These are phyloP conservation scores for Nycticorax nycticorax DNA, from an alignment of 2,113 vertebrate species.

Conservation along the genomic window DNA sequence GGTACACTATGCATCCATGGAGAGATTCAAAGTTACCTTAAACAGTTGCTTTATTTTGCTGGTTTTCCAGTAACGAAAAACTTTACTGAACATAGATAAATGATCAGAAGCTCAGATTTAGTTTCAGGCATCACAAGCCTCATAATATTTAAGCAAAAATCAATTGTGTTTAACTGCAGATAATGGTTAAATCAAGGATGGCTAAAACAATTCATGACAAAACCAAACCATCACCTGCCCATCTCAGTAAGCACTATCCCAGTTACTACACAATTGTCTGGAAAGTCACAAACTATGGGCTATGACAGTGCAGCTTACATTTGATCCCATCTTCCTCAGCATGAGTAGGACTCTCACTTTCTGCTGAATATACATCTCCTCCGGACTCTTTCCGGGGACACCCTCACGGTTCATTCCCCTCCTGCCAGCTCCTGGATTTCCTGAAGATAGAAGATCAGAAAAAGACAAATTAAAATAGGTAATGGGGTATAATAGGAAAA, in stretches of 20 bases:
- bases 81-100: neutral
- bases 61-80: neutral
- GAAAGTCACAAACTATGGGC: neutral
- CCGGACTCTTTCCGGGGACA: slow-evolving; percentile 95
- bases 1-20: rapidly evolving
- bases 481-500: neutral
- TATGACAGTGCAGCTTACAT: slow-evolving; percentile 76
- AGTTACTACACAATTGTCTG: neutral
- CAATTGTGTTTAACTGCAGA: neutral
- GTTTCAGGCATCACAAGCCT: neutral
- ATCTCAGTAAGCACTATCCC: neutral
- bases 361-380: slow-evolving; percentile 98
- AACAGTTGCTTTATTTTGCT: neutral
- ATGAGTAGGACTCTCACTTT: slow-evolving; percentile 98
- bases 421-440: slow-evolving; percentile 86
- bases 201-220: neutral
- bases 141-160: neutral
- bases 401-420: slow-evolving; percentile 99
- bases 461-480: neutral
- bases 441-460: slow-evolving; percentile 5
- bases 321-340: slow-evolving; percentile 99
- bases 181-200: rapidly evolving
- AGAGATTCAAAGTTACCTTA: neutral
- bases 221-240: neutral
- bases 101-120: neutral